Conservation (phyloP, 23 tunicate genomes). For the Botrylloides violaceus region DNA sequence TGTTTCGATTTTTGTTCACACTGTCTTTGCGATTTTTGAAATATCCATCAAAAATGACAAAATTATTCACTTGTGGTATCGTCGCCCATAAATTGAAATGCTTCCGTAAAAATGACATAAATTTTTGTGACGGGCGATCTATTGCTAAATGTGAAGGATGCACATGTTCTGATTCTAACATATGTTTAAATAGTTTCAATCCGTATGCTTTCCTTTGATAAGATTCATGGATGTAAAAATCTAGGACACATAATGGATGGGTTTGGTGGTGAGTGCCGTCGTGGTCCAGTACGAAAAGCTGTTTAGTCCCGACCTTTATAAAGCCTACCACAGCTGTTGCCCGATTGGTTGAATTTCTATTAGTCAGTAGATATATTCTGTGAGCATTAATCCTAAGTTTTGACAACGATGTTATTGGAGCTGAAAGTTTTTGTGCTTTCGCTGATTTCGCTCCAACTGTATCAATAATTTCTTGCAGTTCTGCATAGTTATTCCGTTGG, state of each 20-base stretch:
- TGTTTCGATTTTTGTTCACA: constrained; percentile 6
- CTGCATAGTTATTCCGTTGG: not conserved
- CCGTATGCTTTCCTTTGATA: constrained; percentile 83
- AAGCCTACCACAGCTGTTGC: constrained; percentile 57
- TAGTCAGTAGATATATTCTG: constrained; percentile 58
- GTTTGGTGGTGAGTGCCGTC: constrained; percentile 79
- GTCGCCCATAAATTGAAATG: constrained; percentile 73
- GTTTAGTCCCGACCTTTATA: constrained; percentile 73
- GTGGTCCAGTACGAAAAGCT: constrained; percentile 67
- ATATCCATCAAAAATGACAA: constrained; percentile 83
- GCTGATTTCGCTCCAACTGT: constrained; percentile 68
- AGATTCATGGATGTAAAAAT: constrained; percentile 89
- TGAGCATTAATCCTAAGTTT: constrained; percentile 51
- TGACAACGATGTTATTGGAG: constrained; percentile 61
- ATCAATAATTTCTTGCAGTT: constrained; percentile 48
- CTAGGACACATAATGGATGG: constrained; percentile 84
- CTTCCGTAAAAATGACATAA: constrained; percentile 66
- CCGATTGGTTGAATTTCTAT: not conserved
- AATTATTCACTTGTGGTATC: constrained; percentile 91
- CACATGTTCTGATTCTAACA: constrained; percentile 51
- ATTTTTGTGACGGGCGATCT: constrained; percentile 78
- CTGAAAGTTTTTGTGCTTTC: constrained; percentile 53
- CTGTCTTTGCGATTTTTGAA: constrained; percentile 50
- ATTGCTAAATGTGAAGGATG: constrained; percentile 58
- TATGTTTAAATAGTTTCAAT: constrained; percentile 62